Percentiles rank a stretch among this genome's conserved stretches.
Evolutionary conservation across 2,113 vertebrate genomes (phyloP).

Genomic region (Salvelinus alpinus): DNA sequence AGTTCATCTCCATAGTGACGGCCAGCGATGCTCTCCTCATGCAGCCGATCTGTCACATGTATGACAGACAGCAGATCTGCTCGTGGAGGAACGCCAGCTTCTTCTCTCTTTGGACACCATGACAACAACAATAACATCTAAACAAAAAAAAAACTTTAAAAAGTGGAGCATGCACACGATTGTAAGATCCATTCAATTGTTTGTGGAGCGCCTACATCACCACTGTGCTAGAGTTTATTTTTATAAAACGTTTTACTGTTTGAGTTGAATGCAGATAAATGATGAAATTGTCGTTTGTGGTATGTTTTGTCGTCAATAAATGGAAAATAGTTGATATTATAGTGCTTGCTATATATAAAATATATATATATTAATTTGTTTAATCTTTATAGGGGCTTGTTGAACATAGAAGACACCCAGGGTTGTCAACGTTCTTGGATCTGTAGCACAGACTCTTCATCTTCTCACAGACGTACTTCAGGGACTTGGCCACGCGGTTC

Average conservation of each 20-base stretch:
- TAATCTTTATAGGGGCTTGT: background rate
- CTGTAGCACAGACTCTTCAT: background rate
- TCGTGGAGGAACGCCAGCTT: slow-evolving; percentile 9
- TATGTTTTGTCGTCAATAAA: too few species aligned
- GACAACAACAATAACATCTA: background rate
- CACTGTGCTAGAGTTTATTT: background rate
- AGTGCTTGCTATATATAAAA: too few species aligned
- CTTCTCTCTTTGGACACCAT: slow-evolving; percentile 2
- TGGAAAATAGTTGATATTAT: background rate
- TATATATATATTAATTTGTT: too few species aligned
- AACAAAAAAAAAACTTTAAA: background rate
- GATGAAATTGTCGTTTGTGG: background rate
- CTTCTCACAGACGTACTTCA: slow-evolving; percentile 16
- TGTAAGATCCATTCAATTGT: background rate
- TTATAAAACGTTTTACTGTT: background rate
- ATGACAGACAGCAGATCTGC: slow-evolving; percentile 20
- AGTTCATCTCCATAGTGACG: slow-evolving; percentile 23
- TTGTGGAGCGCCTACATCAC: too few species aligned
- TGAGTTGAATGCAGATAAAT: background rate
- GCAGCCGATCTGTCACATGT: slow-evolving; percentile 26
- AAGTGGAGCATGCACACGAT: background rate
- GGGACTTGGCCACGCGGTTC: background rate
- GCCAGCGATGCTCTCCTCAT: slow-evolving; percentile 13
- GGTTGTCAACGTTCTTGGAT: background rate
- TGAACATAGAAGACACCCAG: background rate